phyloP scores from a whole-genome alignment of 2,888 invertebrate species.

The Andrena minutula region DNA sequence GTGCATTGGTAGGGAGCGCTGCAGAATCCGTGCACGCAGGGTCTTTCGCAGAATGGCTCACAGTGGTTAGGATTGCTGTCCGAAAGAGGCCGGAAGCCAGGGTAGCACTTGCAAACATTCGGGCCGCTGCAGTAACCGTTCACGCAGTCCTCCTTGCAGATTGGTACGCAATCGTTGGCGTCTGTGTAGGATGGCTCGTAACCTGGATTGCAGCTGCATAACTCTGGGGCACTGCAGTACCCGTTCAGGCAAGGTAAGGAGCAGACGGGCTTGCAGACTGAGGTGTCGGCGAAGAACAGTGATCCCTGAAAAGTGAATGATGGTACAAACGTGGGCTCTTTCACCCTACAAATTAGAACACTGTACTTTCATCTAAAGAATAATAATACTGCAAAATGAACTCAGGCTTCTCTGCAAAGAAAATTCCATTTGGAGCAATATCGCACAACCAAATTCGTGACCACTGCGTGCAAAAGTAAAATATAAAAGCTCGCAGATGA shows the following conservation, averaged over 20 bases:
- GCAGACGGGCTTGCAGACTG: conserved; percentile 63
- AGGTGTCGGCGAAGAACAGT: not conserved
- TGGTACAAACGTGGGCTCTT: no score
- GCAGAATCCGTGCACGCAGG: conserved; percentile 85
- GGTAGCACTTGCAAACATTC: conserved; percentile 74
- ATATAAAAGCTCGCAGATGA: no score
- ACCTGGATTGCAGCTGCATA: conserved; percentile 79
- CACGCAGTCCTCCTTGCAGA: conserved; percentile 60
- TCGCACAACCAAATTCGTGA: no score
- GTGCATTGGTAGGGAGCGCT: conserved; percentile 57
- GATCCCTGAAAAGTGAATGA: not conserved
- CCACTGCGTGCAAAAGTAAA: no score
- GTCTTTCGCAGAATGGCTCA: conserved; percentile 88
- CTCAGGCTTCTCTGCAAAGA: no score
- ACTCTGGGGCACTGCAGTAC: conserved; percentile 82
- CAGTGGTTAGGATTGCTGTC: conserved; percentile 74
- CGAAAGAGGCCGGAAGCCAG: conserved; percentile 74
- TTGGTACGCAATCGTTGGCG: conserved; percentile 57
- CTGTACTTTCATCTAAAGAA: no score
- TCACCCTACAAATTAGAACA: no score
- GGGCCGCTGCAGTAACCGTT: conserved; percentile 39
- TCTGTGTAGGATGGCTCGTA: conserved; percentile 50
- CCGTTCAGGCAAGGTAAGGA: conserved; percentile 78
- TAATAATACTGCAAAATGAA: no score
- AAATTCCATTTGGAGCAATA: no score